Conservation (phyloP, 2,797 vertebrate genomes). For the Nannoperca obscura region DNA sequence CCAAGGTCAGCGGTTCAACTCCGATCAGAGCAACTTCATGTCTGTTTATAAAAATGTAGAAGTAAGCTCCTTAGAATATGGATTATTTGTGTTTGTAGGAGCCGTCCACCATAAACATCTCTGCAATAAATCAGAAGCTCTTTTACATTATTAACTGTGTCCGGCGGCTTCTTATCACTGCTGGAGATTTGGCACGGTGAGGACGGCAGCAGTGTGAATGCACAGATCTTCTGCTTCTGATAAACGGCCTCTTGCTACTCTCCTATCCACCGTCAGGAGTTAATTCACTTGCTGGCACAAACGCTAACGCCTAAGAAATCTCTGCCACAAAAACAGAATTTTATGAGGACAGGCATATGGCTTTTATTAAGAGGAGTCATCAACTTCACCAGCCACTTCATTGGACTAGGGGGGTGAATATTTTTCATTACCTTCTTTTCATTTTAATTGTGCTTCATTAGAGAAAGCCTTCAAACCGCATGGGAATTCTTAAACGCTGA, state of each 20-base stretch:
- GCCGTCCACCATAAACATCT: conserved; percentile 32
- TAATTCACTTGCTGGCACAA: conserved; percentile 65
- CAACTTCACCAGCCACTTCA: conserved; percentile 76
- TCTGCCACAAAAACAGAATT: conserved; percentile 74
- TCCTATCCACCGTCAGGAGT: conserved; percentile 50
- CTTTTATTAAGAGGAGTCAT: conserved; percentile 79
- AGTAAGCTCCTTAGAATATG: neutral
- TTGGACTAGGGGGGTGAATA: conserved; percentile 80
- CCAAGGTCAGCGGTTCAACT: conserved; percentile 48
- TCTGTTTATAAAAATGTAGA: conserved; percentile 1
- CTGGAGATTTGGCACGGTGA: conserved; percentile 39
- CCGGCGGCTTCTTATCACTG: conserved; percentile 46
- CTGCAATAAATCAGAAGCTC: conserved; percentile 29
- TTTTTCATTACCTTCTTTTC: conserved; percentile 79
- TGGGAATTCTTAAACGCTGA: conserved; percentile 75
- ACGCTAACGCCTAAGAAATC: conserved; percentile 56
- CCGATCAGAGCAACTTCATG: conserved; percentile 2
- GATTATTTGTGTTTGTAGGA: neutral
- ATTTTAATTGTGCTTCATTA: conserved; percentile 82
- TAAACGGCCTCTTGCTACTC: conserved; percentile 45
- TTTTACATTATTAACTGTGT: conserved; percentile 14
- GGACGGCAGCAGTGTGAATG: neutral
- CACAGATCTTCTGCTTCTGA: conserved; percentile 53
- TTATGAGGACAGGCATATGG: conserved; percentile 76
- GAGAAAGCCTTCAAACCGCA: conserved; percentile 75